Evolutionary conservation across 2,888 invertebrate species (phyloP).

Genomic region (Sminthurides aquaticus): DNA sequence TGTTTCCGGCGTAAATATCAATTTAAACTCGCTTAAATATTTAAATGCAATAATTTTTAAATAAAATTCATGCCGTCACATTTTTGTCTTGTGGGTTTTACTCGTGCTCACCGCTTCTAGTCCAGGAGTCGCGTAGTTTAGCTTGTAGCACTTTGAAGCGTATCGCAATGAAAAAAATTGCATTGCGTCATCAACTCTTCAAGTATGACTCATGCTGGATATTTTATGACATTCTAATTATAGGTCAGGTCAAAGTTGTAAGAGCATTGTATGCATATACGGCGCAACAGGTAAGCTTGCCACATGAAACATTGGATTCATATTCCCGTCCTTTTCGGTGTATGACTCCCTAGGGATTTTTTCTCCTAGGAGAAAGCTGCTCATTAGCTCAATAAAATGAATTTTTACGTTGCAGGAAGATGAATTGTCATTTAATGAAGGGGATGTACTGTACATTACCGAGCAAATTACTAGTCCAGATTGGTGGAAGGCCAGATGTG

Average conservation of each 20-base stretch:
- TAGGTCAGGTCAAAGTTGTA: conserved; percentile 54
- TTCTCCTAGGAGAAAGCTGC: neutral
- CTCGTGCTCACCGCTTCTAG: too few species aligned
- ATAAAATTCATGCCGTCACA: too few species aligned
- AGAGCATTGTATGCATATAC: conserved; percentile 54
- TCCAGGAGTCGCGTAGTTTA: too few species aligned
- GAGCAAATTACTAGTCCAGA: conserved; percentile 44
- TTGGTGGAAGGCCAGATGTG: conserved; percentile 56
- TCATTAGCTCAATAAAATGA: neutral
- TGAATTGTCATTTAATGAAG: conserved; percentile 59
- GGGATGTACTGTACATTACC: conserved; percentile 55
- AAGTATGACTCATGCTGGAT: too few species aligned
- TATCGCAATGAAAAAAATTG: too few species aligned
- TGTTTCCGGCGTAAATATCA: too few species aligned
- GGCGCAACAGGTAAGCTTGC: conserved; percentile 52
- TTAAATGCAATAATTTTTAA: too few species aligned
- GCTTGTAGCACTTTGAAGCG: too few species aligned
- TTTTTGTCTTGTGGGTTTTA: too few species aligned
- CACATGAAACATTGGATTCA: neutral
- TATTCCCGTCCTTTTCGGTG: neutral
- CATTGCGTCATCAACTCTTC: too few species aligned
- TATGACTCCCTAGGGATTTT: neutral
- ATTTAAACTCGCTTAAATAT: too few species aligned
- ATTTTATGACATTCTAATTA: conserved; percentile 33
- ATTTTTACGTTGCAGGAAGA: conserved; percentile 52